Base-by-base conservation (phyloP, 2,797 vertebrate genomes). In the Poecilia picta region DNA sequence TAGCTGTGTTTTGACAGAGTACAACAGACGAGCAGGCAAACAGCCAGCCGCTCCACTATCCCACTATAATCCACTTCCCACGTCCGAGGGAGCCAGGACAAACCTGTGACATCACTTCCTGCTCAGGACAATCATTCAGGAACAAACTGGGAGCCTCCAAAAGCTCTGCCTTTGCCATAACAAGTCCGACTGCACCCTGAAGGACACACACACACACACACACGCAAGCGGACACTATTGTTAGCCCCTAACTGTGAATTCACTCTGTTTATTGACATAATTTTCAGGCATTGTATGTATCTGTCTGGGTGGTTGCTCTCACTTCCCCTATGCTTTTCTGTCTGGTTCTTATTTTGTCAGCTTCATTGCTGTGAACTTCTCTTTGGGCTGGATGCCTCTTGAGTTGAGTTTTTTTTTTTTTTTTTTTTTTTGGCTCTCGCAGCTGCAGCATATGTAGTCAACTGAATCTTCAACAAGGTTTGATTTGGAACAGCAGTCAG, bases 71-170 rank as follows among this genome's bases (percentile, higher is more conserved):
- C 74, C 68, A 83, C 90, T 95, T 96, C 95, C 95, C 93, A 93
- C 92, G 82, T 91, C 84, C 81, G 78, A 85, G 78, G 79, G 72
- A 85, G 91, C 75, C 43, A 87, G 79, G 87, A 94, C 94, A 95
- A 95, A 94, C 93, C 87, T 71, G 86, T 94, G 90, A 91, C 86
- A 73, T 93, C 94, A 93, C 92, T 93, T 96, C 95, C 95, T 93
- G 83, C 86, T 68, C 75, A 87, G 89, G 93, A 95, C 95, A 95
- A 95, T 94, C 79, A 75, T 87, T 87, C 91, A 93, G 93, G 92
- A 94, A 95, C 62, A 73, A 77, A 72, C 82, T 70, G 79, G 88
- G 86, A 93, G 86, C 76, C 82, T 86, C 81, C 75, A 86, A 81
- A 87, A 85, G 81, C 82, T 75, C 84, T 72, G 77, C 85, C 80